A percentile compares a stretch with the other conserved stretches of the same genome.
phyloP scores from a whole-genome alignment of 2,113 vertebrate species.

The Lucifuga dentata region DNA sequence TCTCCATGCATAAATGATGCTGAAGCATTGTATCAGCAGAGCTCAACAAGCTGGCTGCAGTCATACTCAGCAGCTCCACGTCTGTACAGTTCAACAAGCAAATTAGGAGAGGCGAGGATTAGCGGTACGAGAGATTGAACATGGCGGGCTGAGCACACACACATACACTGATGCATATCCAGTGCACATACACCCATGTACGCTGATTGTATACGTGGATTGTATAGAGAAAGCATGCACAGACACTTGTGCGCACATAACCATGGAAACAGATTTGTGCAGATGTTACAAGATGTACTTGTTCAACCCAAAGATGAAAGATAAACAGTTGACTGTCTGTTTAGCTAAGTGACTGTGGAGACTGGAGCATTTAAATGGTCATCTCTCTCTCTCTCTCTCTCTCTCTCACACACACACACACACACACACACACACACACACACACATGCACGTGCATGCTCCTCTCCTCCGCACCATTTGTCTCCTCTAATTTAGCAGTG shows the following conservation, averaged over 20 bases:
- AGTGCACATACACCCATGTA: constrained; percentile 3
- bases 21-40: constrained; percentile 64
- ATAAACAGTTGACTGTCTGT: constrained; percentile 40
- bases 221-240: constrained; percentile 46
- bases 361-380: constrained; percentile 46
- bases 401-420: constrained; percentile 26
- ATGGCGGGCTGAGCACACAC: constrained; percentile 67
- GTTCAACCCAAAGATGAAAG: constrained; percentile 51
- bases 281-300: constrained; percentile 45
- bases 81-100: constrained; percentile 72
- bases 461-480: constrained; percentile 30
- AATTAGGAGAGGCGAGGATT: constrained; percentile 80
- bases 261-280: not conserved
- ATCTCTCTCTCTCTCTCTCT: too few species aligned
- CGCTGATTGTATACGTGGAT: constrained; percentile 30
- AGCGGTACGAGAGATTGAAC: constrained; percentile 70
- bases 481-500: constrained; percentile 57
- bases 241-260: constrained; percentile 11
- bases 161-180: constrained; percentile 22
- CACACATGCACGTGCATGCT: not conserved
- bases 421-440: constrained; percentile 14
- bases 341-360: constrained; percentile 22
- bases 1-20: constrained; percentile 78
- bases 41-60: constrained; percentile 78
- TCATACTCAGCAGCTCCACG: constrained; percentile 74